These are phyloP conservation scores for Agonopterix alstromeriana DNA, from an alignment of 2,888 invertebrate species.

Conservation along the genomic window DNA sequence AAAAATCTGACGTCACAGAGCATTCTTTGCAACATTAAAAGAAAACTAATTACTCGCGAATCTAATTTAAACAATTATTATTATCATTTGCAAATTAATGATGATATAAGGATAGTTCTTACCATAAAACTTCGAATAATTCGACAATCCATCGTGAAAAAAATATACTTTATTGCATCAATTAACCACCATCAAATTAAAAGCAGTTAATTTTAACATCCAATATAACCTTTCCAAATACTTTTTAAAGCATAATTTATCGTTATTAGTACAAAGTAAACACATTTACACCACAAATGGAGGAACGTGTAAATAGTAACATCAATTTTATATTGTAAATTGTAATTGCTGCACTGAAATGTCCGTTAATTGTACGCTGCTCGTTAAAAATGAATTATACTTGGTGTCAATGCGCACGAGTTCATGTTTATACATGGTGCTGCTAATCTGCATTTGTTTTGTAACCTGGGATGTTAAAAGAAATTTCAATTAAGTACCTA, in stretches of 20 bases:
- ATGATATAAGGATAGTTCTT: too few species aligned
- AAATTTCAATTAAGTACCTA: neutral
- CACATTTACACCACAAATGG: slow-evolving; percentile 17
- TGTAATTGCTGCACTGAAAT: slow-evolving; percentile 28
- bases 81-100: too few species aligned
- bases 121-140: too few species aligned
- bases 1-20: too few species aligned
- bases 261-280: slow-evolving; percentile 21
- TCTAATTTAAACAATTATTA: too few species aligned
- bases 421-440: slow-evolving; percentile 4
- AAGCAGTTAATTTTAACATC: slow-evolving; percentile 1
- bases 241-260: slow-evolving; percentile 18
- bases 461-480: neutral
- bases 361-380: slow-evolving; percentile 32
- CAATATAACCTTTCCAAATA: slow-evolving; percentile 11
- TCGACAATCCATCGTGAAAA: too few species aligned
- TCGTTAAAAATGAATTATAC: slow-evolving; percentile 38
- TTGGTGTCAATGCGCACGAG: slow-evolving; percentile 32
- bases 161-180: neutral
- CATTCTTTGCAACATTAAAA: too few species aligned
- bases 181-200: slow-evolving; percentile 5
- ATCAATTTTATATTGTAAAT: slow-evolving; percentile 42
- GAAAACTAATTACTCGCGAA: too few species aligned
- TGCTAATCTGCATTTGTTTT: slow-evolving; percentile 9
- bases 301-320: slow-evolving; percentile 11